Evolutionary conservation across 1,140 invertebrate species (phyloP), one percentile per base, ranked within the genome.

Genomic region (Drosophila mauritiana): DNA sequence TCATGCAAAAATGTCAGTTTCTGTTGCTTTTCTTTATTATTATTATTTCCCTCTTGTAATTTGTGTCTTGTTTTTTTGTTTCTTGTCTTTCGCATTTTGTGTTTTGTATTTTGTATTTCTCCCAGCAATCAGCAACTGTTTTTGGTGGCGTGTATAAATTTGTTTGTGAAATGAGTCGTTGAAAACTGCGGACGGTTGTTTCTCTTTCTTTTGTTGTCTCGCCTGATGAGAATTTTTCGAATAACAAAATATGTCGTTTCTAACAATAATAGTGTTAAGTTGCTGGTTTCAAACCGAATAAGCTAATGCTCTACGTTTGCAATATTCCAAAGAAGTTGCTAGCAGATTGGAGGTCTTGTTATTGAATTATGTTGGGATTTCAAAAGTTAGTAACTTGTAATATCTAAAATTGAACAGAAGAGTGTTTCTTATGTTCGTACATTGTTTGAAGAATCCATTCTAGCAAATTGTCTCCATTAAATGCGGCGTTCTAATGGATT

Each of bases 161-260:
- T 78, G 79, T 82, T 82, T 82, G 79, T 81, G 79, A 82, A 81
- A 68, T 81, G 67, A 81, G 70, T 63, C 58, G 56, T 46, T 58
- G 74, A 55, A 53, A 43, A 43, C 51, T 56, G 65, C 53, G 42
- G 7, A 10, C 25, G 20, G 40, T 27, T 25, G 13, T 68, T 64
- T 63, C 46, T 57, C 56, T 49, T 52, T 51, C 36, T 61, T 51
- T 48, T 77, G 73, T 57, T 62, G 40, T 75, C 62, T 61, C 53
- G 13, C 11, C 42, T 51, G 62, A 67, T 83, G 80, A 83, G 80
- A 83, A 83, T 83, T 79, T 75, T 79, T 61, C 70, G 6, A 61
- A 75, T 64, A 70, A 40, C 59, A 65, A 70, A 78, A 83, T 70
- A 27, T 82, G 80, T 78, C 70, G 58, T 57, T 17, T 49, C 40